phyloP scores from a whole-genome alignment of 2,113 vertebrate species.

The Brachyistius frenatus region DNA sequence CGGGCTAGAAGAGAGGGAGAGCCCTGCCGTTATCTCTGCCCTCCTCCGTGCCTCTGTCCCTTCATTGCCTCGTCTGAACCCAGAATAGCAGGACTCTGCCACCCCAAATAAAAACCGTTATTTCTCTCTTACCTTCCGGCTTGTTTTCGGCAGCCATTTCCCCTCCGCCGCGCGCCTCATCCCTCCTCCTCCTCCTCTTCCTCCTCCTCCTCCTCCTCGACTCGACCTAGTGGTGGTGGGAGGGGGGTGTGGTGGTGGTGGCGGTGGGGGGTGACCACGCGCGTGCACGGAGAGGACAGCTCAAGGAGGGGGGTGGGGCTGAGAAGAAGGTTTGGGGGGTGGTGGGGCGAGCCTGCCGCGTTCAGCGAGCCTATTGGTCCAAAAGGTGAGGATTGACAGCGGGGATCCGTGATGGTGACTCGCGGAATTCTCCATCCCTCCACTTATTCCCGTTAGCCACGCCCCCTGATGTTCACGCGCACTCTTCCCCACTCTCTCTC shows the following conservation, averaged over 20 bases:
- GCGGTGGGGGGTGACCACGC: slow-evolving; percentile 66
- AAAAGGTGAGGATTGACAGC: slow-evolving; percentile 61
- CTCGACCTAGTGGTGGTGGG: slow-evolving; percentile 82
- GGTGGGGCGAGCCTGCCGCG: slow-evolving; percentile 75
- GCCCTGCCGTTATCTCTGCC: slow-evolving; percentile 51
- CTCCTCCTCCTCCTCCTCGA: slow-evolving; percentile 85
- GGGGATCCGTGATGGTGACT: slow-evolving; percentile 78
- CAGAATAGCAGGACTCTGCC: slow-evolving; percentile 39
- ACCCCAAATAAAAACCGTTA: slow-evolving; percentile 64
- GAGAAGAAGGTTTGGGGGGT: slow-evolving; percentile 41
- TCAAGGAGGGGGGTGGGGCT: slow-evolving; percentile 80
- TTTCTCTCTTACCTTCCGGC: slow-evolving; percentile 95
- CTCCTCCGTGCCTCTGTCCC: slow-evolving; percentile 41
- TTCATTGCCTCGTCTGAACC: slow-evolving; percentile 42
- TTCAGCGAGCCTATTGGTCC: slow-evolving; percentile 68
- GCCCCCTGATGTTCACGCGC: slow-evolving; percentile 56
- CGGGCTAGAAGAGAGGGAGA: slow-evolving; percentile 67
- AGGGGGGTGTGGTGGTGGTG: slow-evolving; percentile 49
- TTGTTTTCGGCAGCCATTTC: slow-evolving; percentile 99
- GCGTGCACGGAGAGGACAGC: slow-evolving; percentile 84
- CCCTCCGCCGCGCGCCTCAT: slow-evolving; percentile 98
- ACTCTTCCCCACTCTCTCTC: slow-evolving; percentile 17
- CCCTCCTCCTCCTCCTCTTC: slow-evolving; percentile 88
- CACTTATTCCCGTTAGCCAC: slow-evolving; percentile 40
- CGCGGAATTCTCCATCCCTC: slow-evolving; percentile 65